Evolutionary conservation across 2,113 vertebrate genomes (phyloP).

Genomic region (Dunckerocampus dactyliophorus): DNA sequence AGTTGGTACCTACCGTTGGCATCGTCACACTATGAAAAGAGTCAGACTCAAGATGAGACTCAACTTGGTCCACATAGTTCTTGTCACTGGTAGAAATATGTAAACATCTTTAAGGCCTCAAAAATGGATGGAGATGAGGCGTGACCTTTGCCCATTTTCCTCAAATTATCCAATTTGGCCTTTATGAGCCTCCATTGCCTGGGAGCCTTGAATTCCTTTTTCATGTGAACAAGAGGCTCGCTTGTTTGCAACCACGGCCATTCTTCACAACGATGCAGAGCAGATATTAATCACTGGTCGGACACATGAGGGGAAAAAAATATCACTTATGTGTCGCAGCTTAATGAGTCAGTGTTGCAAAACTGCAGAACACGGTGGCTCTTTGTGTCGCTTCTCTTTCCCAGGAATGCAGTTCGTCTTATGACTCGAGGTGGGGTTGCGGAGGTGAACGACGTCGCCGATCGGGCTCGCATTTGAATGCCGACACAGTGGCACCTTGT

Average conservation of each 20-base stretch:
- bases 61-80: no score
- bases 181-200: constrained; percentile 85
- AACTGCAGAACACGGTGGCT: constrained; percentile 81
- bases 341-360: constrained; percentile 85
- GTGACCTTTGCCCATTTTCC: constrained; percentile 82
- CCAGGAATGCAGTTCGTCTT: constrained; percentile 87
- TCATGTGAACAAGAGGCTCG: constrained; percentile 83
- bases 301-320: constrained; percentile 64
- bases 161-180: constrained; percentile 87
- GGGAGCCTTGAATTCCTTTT: constrained; percentile 74
- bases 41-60: constrained; percentile 70
- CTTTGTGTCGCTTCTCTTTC: constrained; percentile 85
- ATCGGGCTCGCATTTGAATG: constrained; percentile 83
- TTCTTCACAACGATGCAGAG: constrained; percentile 84
- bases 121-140: constrained; percentile 64
- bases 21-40: constrained; percentile 91
- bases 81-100: constrained; percentile 23
- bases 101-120: constrained; percentile 38
- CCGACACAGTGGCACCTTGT: constrained; percentile 98
- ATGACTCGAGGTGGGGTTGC: constrained; percentile 81
- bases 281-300: constrained; percentile 97
- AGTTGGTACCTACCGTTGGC: constrained; percentile 95
- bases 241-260: constrained; percentile 85
- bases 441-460: constrained; percentile 87
- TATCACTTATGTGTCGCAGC: constrained; percentile 83